Percentiles rank a stretch among this genome's conserved stretches.
Evolutionary conservation across 1,140 invertebrate genomes (phyloP).

Genomic region (Pomacea maculata): DNA sequence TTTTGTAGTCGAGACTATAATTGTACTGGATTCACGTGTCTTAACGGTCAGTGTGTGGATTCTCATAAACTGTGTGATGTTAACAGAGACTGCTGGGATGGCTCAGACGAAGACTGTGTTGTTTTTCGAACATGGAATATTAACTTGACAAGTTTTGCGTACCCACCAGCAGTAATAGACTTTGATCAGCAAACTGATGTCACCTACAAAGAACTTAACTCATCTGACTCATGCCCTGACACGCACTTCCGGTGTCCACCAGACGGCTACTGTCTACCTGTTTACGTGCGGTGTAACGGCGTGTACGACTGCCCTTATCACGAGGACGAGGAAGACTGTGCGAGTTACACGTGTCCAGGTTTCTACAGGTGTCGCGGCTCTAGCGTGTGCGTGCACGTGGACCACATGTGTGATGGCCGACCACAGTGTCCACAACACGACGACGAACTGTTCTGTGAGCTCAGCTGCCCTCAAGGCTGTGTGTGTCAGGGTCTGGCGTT

Average conservation of each 20-base stretch:
- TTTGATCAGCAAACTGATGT: background rate
- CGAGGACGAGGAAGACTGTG: background rate
- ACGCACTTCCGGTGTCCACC: background rate
- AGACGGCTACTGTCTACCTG: background rate
- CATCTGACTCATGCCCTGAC: background rate
- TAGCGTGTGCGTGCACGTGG: conserved; percentile 9
- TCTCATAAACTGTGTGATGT: background rate
- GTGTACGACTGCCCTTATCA: background rate
- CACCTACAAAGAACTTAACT: background rate
- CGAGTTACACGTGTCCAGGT: conserved; percentile 19
- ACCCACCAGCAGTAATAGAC: background rate
- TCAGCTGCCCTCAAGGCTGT: conserved; percentile 31
- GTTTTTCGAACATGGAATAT: background rate
- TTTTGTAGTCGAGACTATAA: background rate
- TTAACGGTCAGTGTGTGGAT: background rate
- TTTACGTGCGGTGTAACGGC: conserved; percentile 12
- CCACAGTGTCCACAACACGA: conserved; percentile 23
- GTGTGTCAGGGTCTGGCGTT: conserved; percentile 7
- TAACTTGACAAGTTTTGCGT: background rate
- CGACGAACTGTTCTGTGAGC: conserved; percentile 23
- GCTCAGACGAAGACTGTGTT: background rate
- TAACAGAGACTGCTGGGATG: background rate
- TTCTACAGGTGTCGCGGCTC: conserved; percentile 14
- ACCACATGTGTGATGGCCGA: no score
- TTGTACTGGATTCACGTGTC: background rate